Percentiles rank a stretch among this genome's conserved stretches.
phyloP scores from a whole-genome alignment of 2,888 invertebrate genomes.

The Drosophila neotestacea region DNA sequence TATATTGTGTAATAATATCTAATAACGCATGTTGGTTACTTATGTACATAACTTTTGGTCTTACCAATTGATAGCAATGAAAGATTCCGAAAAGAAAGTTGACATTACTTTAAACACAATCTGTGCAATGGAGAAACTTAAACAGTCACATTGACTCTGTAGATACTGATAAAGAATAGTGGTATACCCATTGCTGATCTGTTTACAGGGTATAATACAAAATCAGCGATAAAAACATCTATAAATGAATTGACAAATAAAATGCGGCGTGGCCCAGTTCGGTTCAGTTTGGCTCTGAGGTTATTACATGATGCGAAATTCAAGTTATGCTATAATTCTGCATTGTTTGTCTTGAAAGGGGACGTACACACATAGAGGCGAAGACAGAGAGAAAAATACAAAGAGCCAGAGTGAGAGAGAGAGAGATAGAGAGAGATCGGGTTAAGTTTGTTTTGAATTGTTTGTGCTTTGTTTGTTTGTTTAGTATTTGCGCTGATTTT shows the following conservation, averaged over 20 bases:
- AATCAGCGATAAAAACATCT: slow-evolving; percentile 43
- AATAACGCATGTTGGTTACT: too few relatives aligned
- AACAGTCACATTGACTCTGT: not conserved
- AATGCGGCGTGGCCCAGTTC: slow-evolving; percentile 51
- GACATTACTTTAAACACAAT: too few relatives aligned
- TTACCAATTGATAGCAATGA: too few relatives aligned
- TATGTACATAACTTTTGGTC: too few relatives aligned
- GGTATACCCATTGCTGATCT: not conserved
- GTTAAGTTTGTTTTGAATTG: slow-evolving; percentile 25
- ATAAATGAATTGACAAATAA: slow-evolving; percentile 78
- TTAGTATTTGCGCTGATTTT: slow-evolving; percentile 42
- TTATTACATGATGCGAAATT: slow-evolving; percentile 77
- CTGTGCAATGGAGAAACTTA: not conserved
- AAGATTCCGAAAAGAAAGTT: too few relatives aligned
- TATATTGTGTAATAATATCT: too few relatives aligned
- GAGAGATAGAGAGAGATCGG: slow-evolving; percentile 5
- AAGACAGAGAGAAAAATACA: too few relatives aligned
- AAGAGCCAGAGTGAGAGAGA: not conserved
- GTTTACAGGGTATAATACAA: slow-evolving; percentile 23
- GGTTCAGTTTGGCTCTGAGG: slow-evolving; percentile 14
- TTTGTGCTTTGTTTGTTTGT: slow-evolving; percentile 32
- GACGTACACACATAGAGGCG: slow-evolving; percentile 1
- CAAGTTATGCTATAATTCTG: slow-evolving; percentile 79
- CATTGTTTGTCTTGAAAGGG: slow-evolving; percentile 56
- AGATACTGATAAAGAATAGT: not conserved